Conservation (phyloP, 2,113 vertebrate genomes). For the Burhinus oedicnemus region DNA sequence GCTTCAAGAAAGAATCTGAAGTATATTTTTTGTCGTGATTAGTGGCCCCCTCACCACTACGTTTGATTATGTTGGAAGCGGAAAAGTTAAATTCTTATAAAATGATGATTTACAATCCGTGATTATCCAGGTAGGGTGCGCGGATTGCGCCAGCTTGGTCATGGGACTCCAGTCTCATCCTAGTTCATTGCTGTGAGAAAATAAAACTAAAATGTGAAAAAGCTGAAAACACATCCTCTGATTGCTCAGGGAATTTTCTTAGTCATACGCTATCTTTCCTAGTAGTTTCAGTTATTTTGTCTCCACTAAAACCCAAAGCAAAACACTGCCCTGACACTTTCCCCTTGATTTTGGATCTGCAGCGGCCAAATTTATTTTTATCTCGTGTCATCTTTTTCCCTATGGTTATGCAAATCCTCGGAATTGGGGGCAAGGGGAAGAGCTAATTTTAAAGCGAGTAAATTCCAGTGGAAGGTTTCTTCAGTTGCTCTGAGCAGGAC, state of each 20-base stretch:
- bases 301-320: constrained; percentile 65
- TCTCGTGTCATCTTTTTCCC: constrained; percentile 31
- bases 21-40: constrained; percentile 84
- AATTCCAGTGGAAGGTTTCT: constrained; percentile 45
- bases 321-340: constrained; percentile 70
- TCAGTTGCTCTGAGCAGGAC: neutral
- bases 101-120: constrained; percentile 77
- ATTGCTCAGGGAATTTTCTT: constrained; percentile 74
- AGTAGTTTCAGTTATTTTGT: constrained; percentile 66
- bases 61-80: constrained; percentile 82
- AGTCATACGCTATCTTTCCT: constrained; percentile 49
- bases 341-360: constrained; percentile 60
- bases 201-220: constrained; percentile 66
- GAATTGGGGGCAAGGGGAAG: constrained; percentile 56
- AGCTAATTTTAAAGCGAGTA: constrained; percentile 71
- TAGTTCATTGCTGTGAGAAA: constrained; percentile 72
- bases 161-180: constrained; percentile 65
- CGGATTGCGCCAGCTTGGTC: constrained; percentile 63
- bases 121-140: constrained; percentile 79
- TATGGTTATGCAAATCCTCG: constrained; percentile 66
- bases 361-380: constrained; percentile 62
- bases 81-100: constrained; percentile 80
- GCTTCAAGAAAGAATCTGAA: constrained; percentile 80
- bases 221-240: constrained; percentile 70
- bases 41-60: constrained; percentile 74